phyloP scores from a whole-genome alignment of 2,888 invertebrate species.

The Oxystoma pomonae region DNA sequence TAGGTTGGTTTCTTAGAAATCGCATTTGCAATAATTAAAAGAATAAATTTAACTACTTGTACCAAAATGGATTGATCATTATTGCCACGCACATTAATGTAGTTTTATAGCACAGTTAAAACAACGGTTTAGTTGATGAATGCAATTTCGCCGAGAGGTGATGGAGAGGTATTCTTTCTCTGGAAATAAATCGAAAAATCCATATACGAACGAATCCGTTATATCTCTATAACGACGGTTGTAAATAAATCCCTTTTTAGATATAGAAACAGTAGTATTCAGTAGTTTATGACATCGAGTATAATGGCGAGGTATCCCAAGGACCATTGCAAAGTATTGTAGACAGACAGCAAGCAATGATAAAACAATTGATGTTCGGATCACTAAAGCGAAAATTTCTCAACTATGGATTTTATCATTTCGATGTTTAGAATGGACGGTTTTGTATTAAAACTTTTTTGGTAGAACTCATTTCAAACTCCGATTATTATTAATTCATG shows the following conservation, averaged over 20 bases:
- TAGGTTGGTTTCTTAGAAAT: no score
- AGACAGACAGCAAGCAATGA: no score
- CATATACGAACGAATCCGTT: slow-evolving; percentile 37
- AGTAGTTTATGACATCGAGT: slow-evolving; percentile 40
- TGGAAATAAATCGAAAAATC: slow-evolving; percentile 26
- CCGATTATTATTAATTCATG: no score
- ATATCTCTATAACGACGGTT: slow-evolving; percentile 21
- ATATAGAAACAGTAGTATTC: slow-evolving; percentile 42
- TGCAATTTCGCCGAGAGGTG: background rate
- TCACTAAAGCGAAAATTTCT: no score
- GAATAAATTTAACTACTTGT: background rate
- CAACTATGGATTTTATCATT: no score
- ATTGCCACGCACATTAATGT: background rate
- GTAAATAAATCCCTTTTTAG: slow-evolving; percentile 45
- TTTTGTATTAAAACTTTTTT: no score
- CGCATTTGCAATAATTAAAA: background rate
- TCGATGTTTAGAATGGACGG: no score
- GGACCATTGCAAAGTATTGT: no score
- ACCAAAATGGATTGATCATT: background rate
- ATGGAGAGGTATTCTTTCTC: slow-evolving; percentile 13
- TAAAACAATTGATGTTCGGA: no score
- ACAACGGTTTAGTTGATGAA: background rate
- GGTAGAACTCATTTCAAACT: no score
- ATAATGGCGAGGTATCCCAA: slow-evolving; percentile 25
- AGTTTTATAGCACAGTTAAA: background rate